Evolutionary conservation across 64 coral and sea anemone species (phyloP).

Genomic region (Actinia equina): DNA sequence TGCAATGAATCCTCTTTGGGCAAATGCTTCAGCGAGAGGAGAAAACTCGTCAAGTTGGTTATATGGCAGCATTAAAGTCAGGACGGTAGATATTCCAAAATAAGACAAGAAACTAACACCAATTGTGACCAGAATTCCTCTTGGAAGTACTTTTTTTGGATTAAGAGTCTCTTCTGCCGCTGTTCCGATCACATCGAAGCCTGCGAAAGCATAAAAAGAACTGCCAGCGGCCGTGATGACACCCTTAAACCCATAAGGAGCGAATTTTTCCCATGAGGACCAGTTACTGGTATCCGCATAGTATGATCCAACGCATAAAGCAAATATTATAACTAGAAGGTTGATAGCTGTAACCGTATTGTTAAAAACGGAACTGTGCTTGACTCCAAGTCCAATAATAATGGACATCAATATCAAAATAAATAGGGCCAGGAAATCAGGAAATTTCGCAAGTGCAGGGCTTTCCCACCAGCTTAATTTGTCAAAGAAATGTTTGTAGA

Average conservation of each 20-base stretch:
- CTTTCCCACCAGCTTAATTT: slow-evolving; percentile 13
- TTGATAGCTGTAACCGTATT: slow-evolving; percentile 12
- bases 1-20: slow-evolving; percentile 9
- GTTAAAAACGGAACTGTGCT: slow-evolving; percentile 15
- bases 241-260: slow-evolving; percentile 43
- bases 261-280: slow-evolving; percentile 31
- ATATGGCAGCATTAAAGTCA: slow-evolving; percentile 53
- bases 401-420: slow-evolving; percentile 1
- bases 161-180: slow-evolving; percentile 46
- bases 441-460: slow-evolving; percentile 14
- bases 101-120: slow-evolving; percentile 28
- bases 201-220: slow-evolving; percentile 55
- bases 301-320: slow-evolving; percentile 35
- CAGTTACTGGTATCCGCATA: slow-evolving; percentile 56
- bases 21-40: slow-evolving; percentile 44
- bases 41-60: slow-evolving; percentile 18
- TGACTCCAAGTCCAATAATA: slow-evolving; percentile 9
- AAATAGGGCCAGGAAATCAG: slow-evolving; percentile 28
- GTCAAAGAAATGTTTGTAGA: not conserved
- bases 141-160: slow-evolving; percentile 17
- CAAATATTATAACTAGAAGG: slow-evolving; percentile 19
- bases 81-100: slow-evolving; percentile 28
- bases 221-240: slow-evolving; percentile 28
- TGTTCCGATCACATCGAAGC: slow-evolving; percentile 51
- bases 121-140: slow-evolving; percentile 29